Evolutionary conservation across 1,140 invertebrate species (phyloP), one percentile per base, ranked within the genome.

Genomic region (Drosophila elegans): DNA sequence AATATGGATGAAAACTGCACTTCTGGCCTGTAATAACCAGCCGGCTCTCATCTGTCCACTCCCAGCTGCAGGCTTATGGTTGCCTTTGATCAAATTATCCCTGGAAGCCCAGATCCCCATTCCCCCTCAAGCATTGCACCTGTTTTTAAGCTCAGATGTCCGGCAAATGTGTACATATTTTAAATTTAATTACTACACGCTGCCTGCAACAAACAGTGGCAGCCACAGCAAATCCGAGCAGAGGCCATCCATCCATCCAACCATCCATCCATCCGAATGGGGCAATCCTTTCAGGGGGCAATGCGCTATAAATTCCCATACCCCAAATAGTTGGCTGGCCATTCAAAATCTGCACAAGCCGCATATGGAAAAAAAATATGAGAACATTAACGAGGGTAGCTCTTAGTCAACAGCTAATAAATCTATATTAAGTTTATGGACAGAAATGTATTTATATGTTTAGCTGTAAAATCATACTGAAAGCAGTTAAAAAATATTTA

Each of bases 171-270:
- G 67, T 83, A 83, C 83, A 86, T 86, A 86, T 86, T 86, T 88
- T 88, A 88, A 88, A 88, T 88, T 88, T 88, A 88, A 88, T 88
- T 88, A 88, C 83, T 88, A 78, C 66, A 72, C 75, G 57, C 74
- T 57, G 69, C 74, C 49, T 75, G 69, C 67, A 67, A 61, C 74
- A 77, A 68, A 81, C 77, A 74, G 52, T 76, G 56, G 56, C 67
- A 62, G 32, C 78, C n/a, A 49, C 69, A 39, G 55, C 74, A 86
- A 88, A 79, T 86, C 69, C 82, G 68, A 86, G 71, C 72, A 49
- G 64, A 53, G 34, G 42, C 63, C 63, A 56, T 54, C 60, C 74
- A 63, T 53, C 71, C 72, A 51, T 53, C 59, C 72, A 51, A 48
- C 59, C 73, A 68, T 52, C 59, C 67, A 67, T 46, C 77, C 77